A percentile compares a stretch with the other conserved stretches of the same genome.
Conservation (phyloP, 2,797 vertebrate species). For the Cuniculus paca region DNA sequence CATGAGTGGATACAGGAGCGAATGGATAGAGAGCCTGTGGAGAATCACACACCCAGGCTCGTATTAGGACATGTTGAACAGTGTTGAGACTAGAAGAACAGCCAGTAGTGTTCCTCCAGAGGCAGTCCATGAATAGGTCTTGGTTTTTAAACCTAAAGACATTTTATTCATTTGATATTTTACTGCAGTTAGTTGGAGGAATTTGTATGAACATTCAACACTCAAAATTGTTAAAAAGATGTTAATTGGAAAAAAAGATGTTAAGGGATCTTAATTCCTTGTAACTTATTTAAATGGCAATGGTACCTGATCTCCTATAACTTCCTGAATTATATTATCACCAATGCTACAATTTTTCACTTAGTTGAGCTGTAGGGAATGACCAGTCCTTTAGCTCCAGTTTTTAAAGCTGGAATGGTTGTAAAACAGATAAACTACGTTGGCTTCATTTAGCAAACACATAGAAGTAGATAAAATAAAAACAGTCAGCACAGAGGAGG, state of each 20-base stretch:
- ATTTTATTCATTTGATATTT: conserved; percentile 61
- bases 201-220: conserved; percentile 65
- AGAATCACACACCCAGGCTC: not conserved
- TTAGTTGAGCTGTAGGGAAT: conserved; percentile 2
- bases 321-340: conserved; percentile 41
- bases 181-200: conserved; percentile 55
- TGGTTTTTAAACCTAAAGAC: conserved; percentile 53
- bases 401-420: conserved; percentile 7
- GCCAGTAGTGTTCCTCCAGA: not conserved
- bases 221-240: conserved; percentile 51
- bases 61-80: not conserved
- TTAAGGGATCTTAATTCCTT: conserved; percentile 69
- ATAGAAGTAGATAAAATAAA: not conserved
- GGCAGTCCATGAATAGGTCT: not conserved
- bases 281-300: conserved; percentile 71
- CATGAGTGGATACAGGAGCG: not conserved
- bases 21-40: too few relatives aligned
- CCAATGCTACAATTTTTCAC: conserved; percentile 41
- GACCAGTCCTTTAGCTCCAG: conserved; percentile 38
- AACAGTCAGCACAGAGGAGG: not conserved
- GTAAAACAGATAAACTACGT: not conserved
- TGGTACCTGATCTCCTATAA: conserved; percentile 68
- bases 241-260: not conserved
- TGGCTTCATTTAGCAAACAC: conserved; percentile 9
- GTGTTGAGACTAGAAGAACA: not conserved